These are phyloP conservation scores for Drosophila conformis DNA, from an alignment of 2,888 invertebrate species.

Conservation along the genomic window DNA sequence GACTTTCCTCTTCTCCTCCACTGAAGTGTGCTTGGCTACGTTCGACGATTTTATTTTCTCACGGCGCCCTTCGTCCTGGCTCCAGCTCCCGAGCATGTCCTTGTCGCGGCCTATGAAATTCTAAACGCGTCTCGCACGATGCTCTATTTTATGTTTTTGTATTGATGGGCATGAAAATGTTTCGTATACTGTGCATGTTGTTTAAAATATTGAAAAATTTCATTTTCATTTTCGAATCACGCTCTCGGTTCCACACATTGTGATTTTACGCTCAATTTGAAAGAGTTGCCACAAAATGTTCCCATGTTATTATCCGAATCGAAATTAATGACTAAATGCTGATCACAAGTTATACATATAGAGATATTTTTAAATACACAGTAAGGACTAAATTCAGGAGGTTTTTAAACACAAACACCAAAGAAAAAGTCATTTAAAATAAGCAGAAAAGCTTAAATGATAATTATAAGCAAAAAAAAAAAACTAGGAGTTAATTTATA, in stretches of 20 bases:
- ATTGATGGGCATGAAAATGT: slow-evolving; percentile 55
- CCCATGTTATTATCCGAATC: slow-evolving; percentile 17
- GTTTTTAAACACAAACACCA: background rate
- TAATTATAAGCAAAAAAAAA: background rate
- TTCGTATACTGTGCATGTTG: slow-evolving; percentile 55
- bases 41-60: slow-evolving; percentile 52
- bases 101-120: slow-evolving; percentile 61
- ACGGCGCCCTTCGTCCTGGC: slow-evolving; percentile 49
- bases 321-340: slow-evolving; percentile 14
- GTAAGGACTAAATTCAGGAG: background rate
- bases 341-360: background rate
- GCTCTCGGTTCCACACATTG: slow-evolving; percentile 46
- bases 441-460: background rate
- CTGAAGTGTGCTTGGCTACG: slow-evolving; percentile 17
- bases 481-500: background rate
- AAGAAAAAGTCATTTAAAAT: background rate
- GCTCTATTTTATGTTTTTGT: slow-evolving; percentile 50
- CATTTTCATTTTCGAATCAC: slow-evolving; percentile 33
- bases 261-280: slow-evolving; percentile 53
- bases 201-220: slow-evolving; percentile 48
- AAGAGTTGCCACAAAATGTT: slow-evolving; percentile 28
- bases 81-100: slow-evolving; percentile 39
- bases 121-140: slow-evolving; percentile 66
- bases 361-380: background rate
- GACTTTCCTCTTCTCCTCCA: slow-evolving; percentile 34